A percentile compares a stretch with the other conserved stretches of the same genome.
Conservation (phyloP, 2,888 invertebrate genomes). For the Hypolimnas misippus region DNA sequence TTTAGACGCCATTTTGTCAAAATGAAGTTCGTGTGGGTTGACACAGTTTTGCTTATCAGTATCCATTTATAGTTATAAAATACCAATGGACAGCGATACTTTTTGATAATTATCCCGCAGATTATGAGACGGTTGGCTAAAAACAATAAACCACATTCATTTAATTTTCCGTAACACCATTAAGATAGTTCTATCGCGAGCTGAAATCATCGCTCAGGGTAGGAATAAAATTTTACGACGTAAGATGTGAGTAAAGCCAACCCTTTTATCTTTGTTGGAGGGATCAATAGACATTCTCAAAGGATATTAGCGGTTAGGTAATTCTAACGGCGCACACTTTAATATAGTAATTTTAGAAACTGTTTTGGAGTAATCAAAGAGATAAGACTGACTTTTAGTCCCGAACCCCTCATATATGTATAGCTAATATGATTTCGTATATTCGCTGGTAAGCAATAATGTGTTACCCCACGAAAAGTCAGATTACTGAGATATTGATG, state of each 20-base stretch:
- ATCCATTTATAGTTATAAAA: too few species aligned
- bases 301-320: conserved; percentile 54
- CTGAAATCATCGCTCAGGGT: conserved; percentile 1
- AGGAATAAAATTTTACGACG: conserved; percentile 8
- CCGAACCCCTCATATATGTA: not conserved
- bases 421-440: too few species aligned
- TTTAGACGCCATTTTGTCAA: too few species aligned
- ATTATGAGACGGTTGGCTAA: too few species aligned
- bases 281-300: conserved; percentile 53
- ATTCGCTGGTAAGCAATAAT: too few species aligned
- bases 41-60: too few species aligned
- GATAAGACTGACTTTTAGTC: conserved; percentile 10
- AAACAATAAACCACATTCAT: too few species aligned
- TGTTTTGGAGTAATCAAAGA: conserved; percentile 12
- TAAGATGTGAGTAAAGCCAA: conserved; percentile 5
- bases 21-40: too few species aligned
- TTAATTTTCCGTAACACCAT: not conserved
- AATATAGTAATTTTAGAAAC: conserved; percentile 14
- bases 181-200: not conserved
- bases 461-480: too few species aligned
- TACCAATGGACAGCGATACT: too few species aligned
- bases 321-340: conserved; percentile 21
- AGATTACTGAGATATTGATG: too few species aligned
- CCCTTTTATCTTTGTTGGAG: conserved; percentile 20
- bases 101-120: too few species aligned